A percentile compares a stretch with the other conserved stretches of the same genome.
These are phyloP conservation scores for Hyles vespertilio DNA, from an alignment of 1,140 invertebrate species.

Conservation along the genomic window DNA sequence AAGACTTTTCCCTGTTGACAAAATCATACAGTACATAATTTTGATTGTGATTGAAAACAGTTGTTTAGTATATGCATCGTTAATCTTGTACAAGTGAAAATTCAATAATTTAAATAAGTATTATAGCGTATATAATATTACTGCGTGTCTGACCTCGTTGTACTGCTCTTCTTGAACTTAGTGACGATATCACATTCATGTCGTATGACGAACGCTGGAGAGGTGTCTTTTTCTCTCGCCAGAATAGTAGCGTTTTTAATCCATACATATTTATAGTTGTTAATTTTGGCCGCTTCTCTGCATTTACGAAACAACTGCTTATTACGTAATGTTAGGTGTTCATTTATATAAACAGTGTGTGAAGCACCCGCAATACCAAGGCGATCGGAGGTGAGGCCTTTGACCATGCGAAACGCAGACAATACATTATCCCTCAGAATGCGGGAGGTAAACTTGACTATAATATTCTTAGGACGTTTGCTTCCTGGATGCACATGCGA, in stretches of 20 bases:
- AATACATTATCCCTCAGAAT: slow-evolving; percentile 19
- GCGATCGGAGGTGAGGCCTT: slow-evolving; percentile 11
- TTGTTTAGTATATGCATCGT: too few relatives aligned
- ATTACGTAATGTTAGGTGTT: slow-evolving; percentile 21
- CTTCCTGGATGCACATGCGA: slow-evolving; percentile 13
- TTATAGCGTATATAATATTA: too few relatives aligned
- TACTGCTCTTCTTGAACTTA: slow-evolving; percentile 13
- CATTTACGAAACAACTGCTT: slow-evolving; percentile 24
- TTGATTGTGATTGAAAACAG: too few relatives aligned
- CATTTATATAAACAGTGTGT: slow-evolving; percentile 18
- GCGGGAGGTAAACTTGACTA: slow-evolving; percentile 19
- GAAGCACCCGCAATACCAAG: slow-evolving; percentile 8
- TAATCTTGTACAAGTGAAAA: too few relatives aligned
- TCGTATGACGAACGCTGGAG: slow-evolving; percentile 16
- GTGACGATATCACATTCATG: slow-evolving; percentile 8
- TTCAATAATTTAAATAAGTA: too few relatives aligned
- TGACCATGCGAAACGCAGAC: slow-evolving; percentile 14
- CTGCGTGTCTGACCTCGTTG: too few relatives aligned
- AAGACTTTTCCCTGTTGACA: too few relatives aligned
- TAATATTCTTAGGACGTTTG: slow-evolving; percentile 19
- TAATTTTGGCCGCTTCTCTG: slow-evolving; percentile 16
- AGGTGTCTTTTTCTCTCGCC: slow-evolving; percentile 15
- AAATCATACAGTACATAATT: too few relatives aligned
- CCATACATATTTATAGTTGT: slow-evolving; percentile 25
- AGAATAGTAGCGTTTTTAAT: slow-evolving; percentile 24